These are phyloP conservation scores for Lomographa bimaculata DNA, from an alignment of 2,888 invertebrate genomes.

Conservation along the genomic window DNA sequence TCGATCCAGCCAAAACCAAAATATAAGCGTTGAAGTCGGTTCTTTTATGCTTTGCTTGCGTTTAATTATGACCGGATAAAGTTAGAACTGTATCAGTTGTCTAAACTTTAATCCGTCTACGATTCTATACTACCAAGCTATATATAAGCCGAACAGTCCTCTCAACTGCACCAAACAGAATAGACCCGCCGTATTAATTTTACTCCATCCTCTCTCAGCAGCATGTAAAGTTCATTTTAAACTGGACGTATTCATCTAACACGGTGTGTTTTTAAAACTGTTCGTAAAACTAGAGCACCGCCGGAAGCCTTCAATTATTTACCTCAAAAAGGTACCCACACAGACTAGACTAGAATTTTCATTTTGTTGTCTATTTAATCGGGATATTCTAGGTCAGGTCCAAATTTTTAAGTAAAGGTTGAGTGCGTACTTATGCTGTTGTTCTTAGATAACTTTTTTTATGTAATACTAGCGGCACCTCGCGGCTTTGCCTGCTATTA, in stretches of 20 bases:
- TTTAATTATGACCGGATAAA: too few relatives aligned
- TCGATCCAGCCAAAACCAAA: too few relatives aligned
- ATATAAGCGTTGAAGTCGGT: too few relatives aligned
- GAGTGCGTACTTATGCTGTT: too few relatives aligned
- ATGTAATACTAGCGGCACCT: too few relatives aligned
- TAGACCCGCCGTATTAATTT: constrained; percentile 22
- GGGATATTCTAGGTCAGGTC: background rate
- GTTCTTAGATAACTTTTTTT: too few relatives aligned
- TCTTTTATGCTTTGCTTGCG: too few relatives aligned
- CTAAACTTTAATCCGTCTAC: constrained; percentile 38
- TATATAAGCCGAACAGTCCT: constrained; percentile 30
- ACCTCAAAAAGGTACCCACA: constrained; percentile 24
- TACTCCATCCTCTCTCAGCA: constrained; percentile 4
- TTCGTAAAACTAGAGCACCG: constrained; percentile 48
- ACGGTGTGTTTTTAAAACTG: constrained; percentile 46
- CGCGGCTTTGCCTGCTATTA: too few relatives aligned
- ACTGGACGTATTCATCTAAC: constrained; percentile 27
- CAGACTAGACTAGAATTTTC: constrained; percentile 1
- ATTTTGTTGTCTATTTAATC: constrained; percentile 3
- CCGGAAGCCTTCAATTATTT: constrained; percentile 55
- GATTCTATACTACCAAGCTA: constrained; percentile 31
- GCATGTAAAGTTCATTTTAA: constrained; percentile 31
- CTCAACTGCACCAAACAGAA: constrained; percentile 30
- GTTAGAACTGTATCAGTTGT: constrained; percentile 45
- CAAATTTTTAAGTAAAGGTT: too few relatives aligned